Conservation (phyloP, 2,113 vertebrate species). For the Uria lomvia region DNA sequence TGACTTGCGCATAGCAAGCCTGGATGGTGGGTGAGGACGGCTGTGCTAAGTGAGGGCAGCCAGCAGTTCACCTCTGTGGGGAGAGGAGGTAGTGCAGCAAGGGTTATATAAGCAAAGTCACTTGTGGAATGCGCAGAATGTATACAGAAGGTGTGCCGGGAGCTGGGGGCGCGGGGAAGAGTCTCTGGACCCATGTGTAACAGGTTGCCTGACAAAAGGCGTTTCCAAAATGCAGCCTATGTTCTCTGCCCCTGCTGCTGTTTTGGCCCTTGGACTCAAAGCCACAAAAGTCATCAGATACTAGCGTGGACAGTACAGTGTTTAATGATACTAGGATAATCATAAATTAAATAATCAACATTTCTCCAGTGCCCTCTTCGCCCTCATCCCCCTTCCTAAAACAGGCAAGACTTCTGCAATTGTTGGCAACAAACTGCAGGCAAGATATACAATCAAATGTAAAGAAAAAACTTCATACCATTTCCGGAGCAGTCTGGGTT, state of each 20-base stretch:
- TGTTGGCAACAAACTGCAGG: not conserved
- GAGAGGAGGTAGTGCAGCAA: not conserved
- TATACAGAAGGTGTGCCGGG: conserved; percentile 30
- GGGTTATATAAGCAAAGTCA: conserved; percentile 68
- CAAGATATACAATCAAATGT: not conserved
- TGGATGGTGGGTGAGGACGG: not conserved
- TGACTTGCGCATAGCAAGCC: not conserved
- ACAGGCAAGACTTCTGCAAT: not conserved
- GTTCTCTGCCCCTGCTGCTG: not conserved
- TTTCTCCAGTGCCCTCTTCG: not conserved
- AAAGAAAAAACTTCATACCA: not conserved
- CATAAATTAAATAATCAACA: not conserved
- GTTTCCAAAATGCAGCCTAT: not conserved
- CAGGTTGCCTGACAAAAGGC: not conserved
- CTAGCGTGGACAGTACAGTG: not conserved
- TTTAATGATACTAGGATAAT: not conserved
- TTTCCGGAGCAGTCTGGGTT: not conserved
- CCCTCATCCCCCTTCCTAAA: not conserved
- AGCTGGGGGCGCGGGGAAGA: not conserved
- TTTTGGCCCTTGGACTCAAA: not conserved
- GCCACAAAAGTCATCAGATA: not conserved
- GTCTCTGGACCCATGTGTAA: not conserved
- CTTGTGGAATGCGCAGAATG: conserved; percentile 63
- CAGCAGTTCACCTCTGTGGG: not conserved
- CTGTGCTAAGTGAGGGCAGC: not conserved